These are phyloP conservation scores for Sebastes baramenuke DNA, from an alignment of 2,797 vertebrate genomes.

Conservation along the genomic window DNA sequence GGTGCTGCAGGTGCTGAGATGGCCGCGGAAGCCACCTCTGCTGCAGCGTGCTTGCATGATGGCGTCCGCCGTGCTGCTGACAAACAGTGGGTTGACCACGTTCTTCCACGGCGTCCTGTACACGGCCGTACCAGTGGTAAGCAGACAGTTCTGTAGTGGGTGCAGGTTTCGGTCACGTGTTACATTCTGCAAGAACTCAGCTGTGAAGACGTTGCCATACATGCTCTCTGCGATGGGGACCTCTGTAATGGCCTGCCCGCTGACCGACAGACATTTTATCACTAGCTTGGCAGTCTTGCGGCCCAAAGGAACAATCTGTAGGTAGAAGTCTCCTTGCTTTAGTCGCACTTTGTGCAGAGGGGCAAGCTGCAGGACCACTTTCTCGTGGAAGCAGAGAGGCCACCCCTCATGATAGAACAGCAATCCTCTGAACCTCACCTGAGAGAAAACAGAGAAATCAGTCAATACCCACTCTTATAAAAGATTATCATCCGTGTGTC, in stretches of 20 bases:
- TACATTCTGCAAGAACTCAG: constrained; percentile 87
- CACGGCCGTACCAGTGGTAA: constrained; percentile 83
- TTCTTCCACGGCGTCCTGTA: constrained; percentile 88
- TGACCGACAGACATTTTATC: constrained; percentile 87
- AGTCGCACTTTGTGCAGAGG: constrained; percentile 86
- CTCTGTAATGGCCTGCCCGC: constrained; percentile 84
- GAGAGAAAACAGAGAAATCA: constrained; percentile 50
- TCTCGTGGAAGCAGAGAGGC: constrained; percentile 88
- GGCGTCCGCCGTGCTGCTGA: constrained; percentile 80
- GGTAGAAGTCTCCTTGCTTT: constrained; percentile 88
- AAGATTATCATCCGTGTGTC: constrained; percentile 22
- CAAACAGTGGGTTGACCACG: constrained; percentile 84
- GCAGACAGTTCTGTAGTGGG: constrained; percentile 86
- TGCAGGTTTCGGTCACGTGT: constrained; percentile 80
- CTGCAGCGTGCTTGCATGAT: constrained; percentile 77
- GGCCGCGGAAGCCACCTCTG: constrained; percentile 69
- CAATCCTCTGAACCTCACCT: constrained; percentile 84
- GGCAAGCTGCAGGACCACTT: constrained; percentile 86
- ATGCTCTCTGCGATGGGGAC: constrained; percentile 85
- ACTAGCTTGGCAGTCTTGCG: constrained; percentile 85
- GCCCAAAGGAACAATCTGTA: constrained; percentile 85
- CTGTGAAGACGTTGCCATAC: constrained; percentile 86
- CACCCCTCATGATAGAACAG: constrained; percentile 87
- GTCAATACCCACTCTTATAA: constrained; percentile 21
- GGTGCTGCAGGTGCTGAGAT: constrained; percentile 77